Evolutionary conservation across 2,113 vertebrate species (phyloP).

Genomic region (Nesogale talazaci): DNA sequence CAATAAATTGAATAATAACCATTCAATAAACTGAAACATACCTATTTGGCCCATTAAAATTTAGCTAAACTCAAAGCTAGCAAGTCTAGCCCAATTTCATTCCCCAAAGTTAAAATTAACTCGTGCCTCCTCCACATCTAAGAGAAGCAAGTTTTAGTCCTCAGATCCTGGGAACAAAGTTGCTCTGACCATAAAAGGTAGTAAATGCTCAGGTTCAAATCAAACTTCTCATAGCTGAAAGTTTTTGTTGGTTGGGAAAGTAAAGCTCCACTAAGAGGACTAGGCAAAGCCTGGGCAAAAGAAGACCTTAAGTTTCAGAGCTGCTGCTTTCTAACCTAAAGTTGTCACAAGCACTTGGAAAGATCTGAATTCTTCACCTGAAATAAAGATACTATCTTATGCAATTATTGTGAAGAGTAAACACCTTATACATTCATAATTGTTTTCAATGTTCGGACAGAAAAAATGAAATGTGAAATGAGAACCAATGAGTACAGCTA

Average conservation of each 20-base stretch:
- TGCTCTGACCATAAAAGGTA: constrained; percentile 32
- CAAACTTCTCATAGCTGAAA: constrained; percentile 21
- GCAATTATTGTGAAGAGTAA: constrained; percentile 38
- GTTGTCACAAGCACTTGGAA: background rate
- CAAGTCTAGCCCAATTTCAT: constrained; percentile 4
- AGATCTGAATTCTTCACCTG: constrained; percentile 32
- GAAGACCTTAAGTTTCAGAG: background rate
- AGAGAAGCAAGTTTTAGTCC: constrained; percentile 47
- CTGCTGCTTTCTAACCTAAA: constrained; percentile 13
- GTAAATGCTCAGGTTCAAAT: constrained; percentile 41
- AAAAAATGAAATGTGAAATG: constrained; percentile 44
- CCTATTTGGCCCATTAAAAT: constrained; percentile 5
- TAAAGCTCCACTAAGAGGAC: background rate
- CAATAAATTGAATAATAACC: background rate
- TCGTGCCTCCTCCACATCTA: constrained; percentile 37
- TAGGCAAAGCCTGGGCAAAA: background rate
- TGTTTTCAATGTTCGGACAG: constrained; percentile 34
- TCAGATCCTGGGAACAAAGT: constrained; percentile 29
- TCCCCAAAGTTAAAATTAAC: constrained; percentile 31
- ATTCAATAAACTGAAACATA: background rate
- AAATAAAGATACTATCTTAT: constrained; percentile 37
- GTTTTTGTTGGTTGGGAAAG: background rate
- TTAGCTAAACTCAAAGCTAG: constrained; percentile 15
- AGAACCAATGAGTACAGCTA: background rate
- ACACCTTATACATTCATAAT: background rate